Conservation (phyloP, 2,113 vertebrate species). For the Felis catus region F.catus_Fca126_mat1.0 CM031424.1:78909001-78909500, state of each 20-base stretch:
- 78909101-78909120: background rate
- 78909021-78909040: background rate
- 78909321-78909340: slow-evolving; percentile 89
- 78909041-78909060: background rate
- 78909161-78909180: slow-evolving; percentile 74
- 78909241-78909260: slow-evolving; percentile 87
- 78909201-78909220: slow-evolving; percentile 88
- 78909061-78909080: background rate
- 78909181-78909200: slow-evolving; percentile 85
- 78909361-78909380: slow-evolving; percentile 91
- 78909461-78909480: background rate
- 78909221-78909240: slow-evolving; percentile 89
- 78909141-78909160: slow-evolving; percentile 16
- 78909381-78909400: slow-evolving; percentile 90
- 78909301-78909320: slow-evolving; percentile 90
- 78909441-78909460: slow-evolving; percentile 85
- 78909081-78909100: background rate
- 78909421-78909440: slow-evolving; percentile 88
- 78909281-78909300: slow-evolving; percentile 89
- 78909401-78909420: slow-evolving; percentile 93
- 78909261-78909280: slow-evolving; percentile 86
- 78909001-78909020: background rate
- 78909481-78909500: slow-evolving; percentile 81
- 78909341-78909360: slow-evolving; percentile 89
- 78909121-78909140: slow-evolving; percentile 19